Conservation (phyloP, 1,140 invertebrate genomes). For the Latrodectus geometricus region DNA sequence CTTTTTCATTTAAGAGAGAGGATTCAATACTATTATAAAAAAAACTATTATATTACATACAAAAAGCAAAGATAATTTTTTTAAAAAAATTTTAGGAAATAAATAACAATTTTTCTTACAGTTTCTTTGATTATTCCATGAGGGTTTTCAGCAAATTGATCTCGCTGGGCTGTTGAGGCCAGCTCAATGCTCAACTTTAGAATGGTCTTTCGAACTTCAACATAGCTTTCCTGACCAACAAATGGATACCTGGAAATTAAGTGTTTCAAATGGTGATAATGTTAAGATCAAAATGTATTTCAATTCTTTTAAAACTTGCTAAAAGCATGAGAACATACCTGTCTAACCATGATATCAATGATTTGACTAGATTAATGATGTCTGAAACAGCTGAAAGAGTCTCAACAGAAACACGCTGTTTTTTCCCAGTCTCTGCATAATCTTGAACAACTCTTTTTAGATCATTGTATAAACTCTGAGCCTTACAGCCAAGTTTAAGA, state of each 20-base stretch:
- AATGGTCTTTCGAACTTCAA: slow-evolving; percentile 77
- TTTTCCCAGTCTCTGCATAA: slow-evolving; percentile 74
- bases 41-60: background rate
- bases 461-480: slow-evolving; percentile 82
- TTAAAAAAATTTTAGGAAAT: background rate
- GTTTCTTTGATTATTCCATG: slow-evolving; percentile 73
- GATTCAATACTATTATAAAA: too few relatives aligned
- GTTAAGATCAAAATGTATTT: background rate
- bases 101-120: slow-evolving; percentile 65
- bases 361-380: slow-evolving; percentile 85
- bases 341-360: slow-evolving; percentile 88
- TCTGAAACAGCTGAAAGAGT: slow-evolving; percentile 85
- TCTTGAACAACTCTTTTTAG: slow-evolving; percentile 70
- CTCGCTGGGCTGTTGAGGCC: slow-evolving; percentile 86
- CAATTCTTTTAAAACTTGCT: background rate
- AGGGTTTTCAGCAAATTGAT: slow-evolving; percentile 85
- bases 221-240: slow-evolving; percentile 77
- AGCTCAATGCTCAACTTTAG: slow-evolving; percentile 85
- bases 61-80: background rate
- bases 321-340: slow-evolving; percentile 69
- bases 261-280: too few relatives aligned
- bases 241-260: slow-evolving; percentile 75
- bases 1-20: too few relatives aligned
- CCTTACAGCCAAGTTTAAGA: slow-evolving; percentile 84
- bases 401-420: slow-evolving; percentile 78